Evolutionary conservation across 2,797 vertebrate species (phyloP).

Genomic region (Poecilia picta): DNA sequence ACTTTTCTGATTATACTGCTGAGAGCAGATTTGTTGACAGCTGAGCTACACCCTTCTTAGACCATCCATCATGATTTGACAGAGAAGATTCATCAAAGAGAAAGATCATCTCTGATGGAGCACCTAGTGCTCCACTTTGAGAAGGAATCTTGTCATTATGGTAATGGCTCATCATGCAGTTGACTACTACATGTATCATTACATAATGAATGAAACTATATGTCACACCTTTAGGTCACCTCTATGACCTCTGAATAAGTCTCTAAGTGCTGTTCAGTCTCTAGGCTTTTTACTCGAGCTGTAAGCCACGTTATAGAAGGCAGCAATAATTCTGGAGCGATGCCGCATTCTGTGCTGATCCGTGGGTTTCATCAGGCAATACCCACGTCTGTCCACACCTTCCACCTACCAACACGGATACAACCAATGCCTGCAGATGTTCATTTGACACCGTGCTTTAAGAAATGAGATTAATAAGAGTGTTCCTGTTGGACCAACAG

Average conservation of each 20-base stretch:
- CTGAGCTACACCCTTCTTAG: not conserved
- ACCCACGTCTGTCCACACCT: conserved; percentile 65
- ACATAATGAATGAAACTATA: conserved; percentile 47
- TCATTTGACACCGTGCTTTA: conserved; percentile 60
- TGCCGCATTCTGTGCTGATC: conserved; percentile 20
- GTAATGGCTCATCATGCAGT: not conserved
- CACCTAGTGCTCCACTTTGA: not conserved
- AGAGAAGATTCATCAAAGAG: not conserved
- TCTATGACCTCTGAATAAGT: conserved; percentile 55
- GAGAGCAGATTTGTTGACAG: not conserved
- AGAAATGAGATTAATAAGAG: conserved; percentile 56
- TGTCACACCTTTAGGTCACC: conserved; percentile 59
- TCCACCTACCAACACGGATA: conserved; percentile 40
- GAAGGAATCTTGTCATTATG: not conserved
- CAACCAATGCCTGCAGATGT: conserved; percentile 67
- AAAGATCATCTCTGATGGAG: not conserved
- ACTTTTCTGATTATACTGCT: not conserved
- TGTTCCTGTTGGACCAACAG: not conserved
- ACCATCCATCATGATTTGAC: not conserved
- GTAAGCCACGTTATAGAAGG: conserved; percentile 36
- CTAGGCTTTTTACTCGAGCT: conserved; percentile 19
- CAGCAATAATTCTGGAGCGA: not conserved
- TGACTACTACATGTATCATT: conserved; percentile 23
- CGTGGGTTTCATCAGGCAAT: conserved; percentile 59
- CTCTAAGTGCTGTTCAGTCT: conserved; percentile 52